Evolutionary conservation across 2,888 invertebrate genomes (phyloP).

Genomic region (Boloria euphrosyne): DNA sequence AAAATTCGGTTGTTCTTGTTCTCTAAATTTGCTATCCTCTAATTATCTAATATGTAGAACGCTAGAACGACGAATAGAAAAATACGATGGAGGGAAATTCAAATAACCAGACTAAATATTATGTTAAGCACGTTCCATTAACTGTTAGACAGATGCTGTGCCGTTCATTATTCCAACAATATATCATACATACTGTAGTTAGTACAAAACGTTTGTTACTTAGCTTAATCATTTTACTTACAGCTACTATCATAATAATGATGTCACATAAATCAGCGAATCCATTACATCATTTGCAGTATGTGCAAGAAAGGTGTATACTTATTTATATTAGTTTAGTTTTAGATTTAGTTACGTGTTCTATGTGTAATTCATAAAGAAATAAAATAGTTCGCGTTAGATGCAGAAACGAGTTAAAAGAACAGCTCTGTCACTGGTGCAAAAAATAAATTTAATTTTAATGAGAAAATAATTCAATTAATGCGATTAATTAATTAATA

Average conservation of each 20-base stretch:
- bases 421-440: no score
- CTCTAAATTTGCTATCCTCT: not conserved
- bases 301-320: not conserved
- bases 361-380: no score
- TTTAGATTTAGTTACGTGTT: no score
- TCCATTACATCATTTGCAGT: not conserved
- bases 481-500: no score
- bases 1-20: no score
- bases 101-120: not conserved
- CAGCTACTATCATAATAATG: conserved; percentile 17
- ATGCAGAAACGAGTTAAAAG: no score
- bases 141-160: conserved; percentile 4
- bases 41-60: not conserved
- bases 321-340: no score
- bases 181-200: not conserved
- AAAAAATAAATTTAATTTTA: no score
- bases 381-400: no score
- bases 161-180: conserved; percentile 6
- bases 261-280: conserved; percentile 13
- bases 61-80: not conserved
- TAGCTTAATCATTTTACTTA: conserved; percentile 15
- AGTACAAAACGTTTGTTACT: conserved; percentile 7
- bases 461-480: no score
- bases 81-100: not conserved
- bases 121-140: conserved; percentile 5